These are phyloP conservation scores for Borostomias antarcticus DNA, from an alignment of 2,797 vertebrate genomes.

Conservation along the genomic window DNA sequence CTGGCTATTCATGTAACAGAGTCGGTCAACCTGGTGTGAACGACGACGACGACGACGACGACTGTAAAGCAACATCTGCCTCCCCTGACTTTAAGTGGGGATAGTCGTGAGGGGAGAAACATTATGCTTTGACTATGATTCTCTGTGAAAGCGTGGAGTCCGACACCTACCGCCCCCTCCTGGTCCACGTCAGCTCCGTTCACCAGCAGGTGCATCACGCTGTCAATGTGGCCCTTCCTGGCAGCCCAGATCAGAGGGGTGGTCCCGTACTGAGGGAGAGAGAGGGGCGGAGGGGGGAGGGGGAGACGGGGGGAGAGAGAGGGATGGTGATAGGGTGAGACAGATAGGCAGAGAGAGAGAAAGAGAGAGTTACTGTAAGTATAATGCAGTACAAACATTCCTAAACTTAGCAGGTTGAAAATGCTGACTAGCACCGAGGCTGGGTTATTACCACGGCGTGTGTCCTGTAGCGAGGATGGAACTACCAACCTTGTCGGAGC, in stretches of 20 bases:
- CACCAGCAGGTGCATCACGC: conserved; percentile 91
- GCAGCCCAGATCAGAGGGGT: conserved; percentile 96
- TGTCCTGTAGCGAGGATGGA: no score
- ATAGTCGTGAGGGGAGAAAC: no score
- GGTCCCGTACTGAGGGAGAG: conserved; percentile 87
- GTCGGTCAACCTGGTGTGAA: no score
- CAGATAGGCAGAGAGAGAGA: not conserved
- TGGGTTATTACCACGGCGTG: not conserved
- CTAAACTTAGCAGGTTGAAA: no score
- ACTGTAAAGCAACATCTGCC: no score
- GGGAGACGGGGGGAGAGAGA: not conserved
- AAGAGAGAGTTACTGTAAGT: no score
- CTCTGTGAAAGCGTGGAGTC: not conserved
- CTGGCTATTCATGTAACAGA: no score
- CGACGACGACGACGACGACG: no score
- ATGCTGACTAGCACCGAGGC: not conserved
- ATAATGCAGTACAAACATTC: no score
- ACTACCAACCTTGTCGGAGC: conserved; percentile 92
- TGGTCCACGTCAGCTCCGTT: conserved; percentile 96
- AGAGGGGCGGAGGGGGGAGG: not conserved
- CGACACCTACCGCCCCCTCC: conserved; percentile 89
- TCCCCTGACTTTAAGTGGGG: no score
- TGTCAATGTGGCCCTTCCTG: conserved; percentile 91
- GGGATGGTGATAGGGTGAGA: not conserved
- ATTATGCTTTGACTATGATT: no score